Evolutionary conservation across 2,113 vertebrate genomes (phyloP), one percentile per base, ranked within the genome.

Genomic region (Chloebia gouldiae): DNA sequence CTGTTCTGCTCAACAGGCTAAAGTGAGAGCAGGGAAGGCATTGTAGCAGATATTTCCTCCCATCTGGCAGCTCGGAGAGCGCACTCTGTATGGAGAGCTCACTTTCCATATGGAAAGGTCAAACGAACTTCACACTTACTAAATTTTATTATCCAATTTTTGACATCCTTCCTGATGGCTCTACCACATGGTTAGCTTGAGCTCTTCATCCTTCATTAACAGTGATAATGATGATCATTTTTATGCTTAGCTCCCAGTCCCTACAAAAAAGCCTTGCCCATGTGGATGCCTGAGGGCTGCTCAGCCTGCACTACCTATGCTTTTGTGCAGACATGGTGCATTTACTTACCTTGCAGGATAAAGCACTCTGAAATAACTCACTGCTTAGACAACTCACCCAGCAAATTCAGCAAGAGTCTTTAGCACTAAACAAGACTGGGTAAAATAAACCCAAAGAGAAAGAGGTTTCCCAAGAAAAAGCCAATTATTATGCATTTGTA

Each of bases 151-250:
- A 86, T 50, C 57, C 82, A 70, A 40, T 87, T 95, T 94, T 87
- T 80, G 50, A 90, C 70, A 90, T 84, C 81, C 66, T 91, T 86
- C 78, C 75, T 93, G 89, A 90, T 77, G 77, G 60, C 78, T 93
- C 71, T 86, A 28, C 35, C 42, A 8, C 71, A 63, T 79, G 81
- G 42, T 25, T 79, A 30, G 69, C 42, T 57, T 84, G 77, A 92
- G 82, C 78, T 75, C 61, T 93, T 95, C 85, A 85, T 91, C 83
- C 90, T 92, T 88, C 71, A n/a, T 80, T 87, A 87, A 37, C 60
- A n/a, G 86, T 21, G 95, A 75, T 91, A 90, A 91, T 86, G 40
- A 70, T 90, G 45, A 73, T 70, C 0, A 81, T 89, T 95, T 91
- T 89, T 71, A 76, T 7, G 4, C 81, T 78, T 66, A 88, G 72